Conservation (phyloP, 1,140 invertebrate genomes). For the Tetraneura akinire region DNA sequence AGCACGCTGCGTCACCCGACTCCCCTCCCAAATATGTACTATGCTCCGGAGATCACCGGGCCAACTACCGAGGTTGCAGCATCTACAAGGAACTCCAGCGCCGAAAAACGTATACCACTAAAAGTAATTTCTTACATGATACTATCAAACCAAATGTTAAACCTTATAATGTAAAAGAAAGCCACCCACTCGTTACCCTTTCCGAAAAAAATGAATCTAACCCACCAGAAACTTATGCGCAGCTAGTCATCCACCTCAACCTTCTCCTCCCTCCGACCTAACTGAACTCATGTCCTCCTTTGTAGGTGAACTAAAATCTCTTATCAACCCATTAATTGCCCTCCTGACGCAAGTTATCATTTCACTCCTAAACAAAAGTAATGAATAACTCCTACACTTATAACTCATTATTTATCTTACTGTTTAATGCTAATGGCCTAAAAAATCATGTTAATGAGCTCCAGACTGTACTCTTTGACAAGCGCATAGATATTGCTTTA, state of each 20-base stretch:
- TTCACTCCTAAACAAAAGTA: background rate
- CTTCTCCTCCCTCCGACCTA: background rate
- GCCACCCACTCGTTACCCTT: background rate
- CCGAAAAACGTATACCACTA: background rate
- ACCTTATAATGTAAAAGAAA: slow-evolving; percentile 15
- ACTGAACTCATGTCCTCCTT: background rate
- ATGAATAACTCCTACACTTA: background rate
- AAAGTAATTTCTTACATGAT: slow-evolving; percentile 2
- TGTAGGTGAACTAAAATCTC: background rate
- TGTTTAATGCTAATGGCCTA: slow-evolving; percentile 6
- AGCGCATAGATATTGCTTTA: background rate
- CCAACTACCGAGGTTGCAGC: slow-evolving; percentile 58
- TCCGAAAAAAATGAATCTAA: background rate
- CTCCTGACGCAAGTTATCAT: background rate
- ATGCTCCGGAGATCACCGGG: background rate
- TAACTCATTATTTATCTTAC: background rate
- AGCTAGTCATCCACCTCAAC: background rate
- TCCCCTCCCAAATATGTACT: too few relatives aligned
- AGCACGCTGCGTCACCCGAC: too few relatives aligned
- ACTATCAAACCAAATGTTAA: background rate
- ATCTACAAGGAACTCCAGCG: slow-evolving; percentile 54
- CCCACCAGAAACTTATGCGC: background rate
- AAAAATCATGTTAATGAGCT: slow-evolving; percentile 3
- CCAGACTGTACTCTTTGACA: background rate
- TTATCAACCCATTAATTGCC: background rate